Evolutionary conservation across 1,140 invertebrate genomes (phyloP), one percentile per base, ranked within the genome.

Genomic region (Drosophila sulfurigaster): DNA sequence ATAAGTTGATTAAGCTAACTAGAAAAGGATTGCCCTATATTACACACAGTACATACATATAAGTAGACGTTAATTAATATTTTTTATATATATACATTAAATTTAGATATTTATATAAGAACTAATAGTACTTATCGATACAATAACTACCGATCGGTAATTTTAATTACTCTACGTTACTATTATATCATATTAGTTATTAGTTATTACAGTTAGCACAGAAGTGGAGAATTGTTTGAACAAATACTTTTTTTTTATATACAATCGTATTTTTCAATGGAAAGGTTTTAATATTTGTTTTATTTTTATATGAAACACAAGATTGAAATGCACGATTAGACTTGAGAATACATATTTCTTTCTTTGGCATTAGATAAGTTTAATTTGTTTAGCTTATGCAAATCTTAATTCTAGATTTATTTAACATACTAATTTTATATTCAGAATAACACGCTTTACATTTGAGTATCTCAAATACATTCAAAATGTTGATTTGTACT

Each of bases 361-460:
- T 54, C 48, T 71, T 71, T 71, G 60, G 68, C 46, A 41, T 49
- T 46, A 10, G 8, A 32, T 73, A 8, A 11, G 30, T 11, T 54
- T 52, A 56, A 16, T 7, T 13, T 13, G 10, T 4, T 7, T 16
- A 20, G 45, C 32, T 64, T 32, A 10, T 64, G 45, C 5, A 49
- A 30, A 8, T 1, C 56, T 32, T 54, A 66, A 3, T 35, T 51
- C 10, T 7, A 32, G 49, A 60, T 30, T 49, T 30, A 46, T 38
- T 62, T 15, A 48, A 54, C 41, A 62, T 20, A 57, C 32, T 87
- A 71, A 3, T 46, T 52, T 66, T 83, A 74, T 78, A 41, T 88
- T 87, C 85, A 87, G 82, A 87, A 87, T 87, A 71, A 72, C 73
- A 87, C 82, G 82, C 82, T 82, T 87, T 88, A 73, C 38, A 46